Conservation (phyloP, 2,888 invertebrate genomes). For the Habrosyne pyritoides region DNA sequence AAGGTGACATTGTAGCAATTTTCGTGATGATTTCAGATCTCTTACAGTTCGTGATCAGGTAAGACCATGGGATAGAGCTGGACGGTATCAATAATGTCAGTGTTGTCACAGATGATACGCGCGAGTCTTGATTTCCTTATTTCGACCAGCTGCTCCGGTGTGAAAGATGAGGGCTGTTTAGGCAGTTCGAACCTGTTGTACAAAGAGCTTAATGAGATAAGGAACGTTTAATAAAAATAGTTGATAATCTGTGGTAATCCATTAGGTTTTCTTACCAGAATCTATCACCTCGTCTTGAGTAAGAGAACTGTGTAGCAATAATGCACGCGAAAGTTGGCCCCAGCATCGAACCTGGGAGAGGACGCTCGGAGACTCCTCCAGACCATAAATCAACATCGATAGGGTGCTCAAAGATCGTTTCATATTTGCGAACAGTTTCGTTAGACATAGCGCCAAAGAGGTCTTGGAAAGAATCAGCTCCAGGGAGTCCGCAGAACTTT, state of each 20-base stretch:
- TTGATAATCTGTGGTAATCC: background rate
- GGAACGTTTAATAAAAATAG: constrained; percentile 3
- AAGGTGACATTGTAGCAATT: background rate
- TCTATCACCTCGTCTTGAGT: constrained; percentile 94
- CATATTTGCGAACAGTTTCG: constrained; percentile 91
- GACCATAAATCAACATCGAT: constrained; percentile 97
- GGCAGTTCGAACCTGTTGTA: constrained; percentile 90
- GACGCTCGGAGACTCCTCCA: constrained; percentile 95
- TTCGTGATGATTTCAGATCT: constrained; percentile 33
- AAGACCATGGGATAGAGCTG: constrained; percentile 96
- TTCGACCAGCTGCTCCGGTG: constrained; percentile 92
- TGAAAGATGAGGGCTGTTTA: constrained; percentile 95
- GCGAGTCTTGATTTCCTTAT: constrained; percentile 91
- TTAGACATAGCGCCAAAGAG: constrained; percentile 95
- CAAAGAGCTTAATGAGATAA: constrained; percentile 5
- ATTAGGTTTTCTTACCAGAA: constrained; percentile 87
- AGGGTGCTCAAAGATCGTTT: constrained; percentile 94
- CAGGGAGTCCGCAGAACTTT: constrained; percentile 94
- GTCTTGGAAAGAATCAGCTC: constrained; percentile 90
- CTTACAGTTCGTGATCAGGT: constrained; percentile 96
- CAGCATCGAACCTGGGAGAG: constrained; percentile 95
- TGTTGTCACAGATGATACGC: constrained; percentile 95
- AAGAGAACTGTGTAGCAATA: constrained; percentile 96
- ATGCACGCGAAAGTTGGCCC: constrained; percentile 97
- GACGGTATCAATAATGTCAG: constrained; percentile 94